Base-by-base conservation (phyloP, 2,113 vertebrate genomes). In the Tetraodon nigroviridis region DNA sequence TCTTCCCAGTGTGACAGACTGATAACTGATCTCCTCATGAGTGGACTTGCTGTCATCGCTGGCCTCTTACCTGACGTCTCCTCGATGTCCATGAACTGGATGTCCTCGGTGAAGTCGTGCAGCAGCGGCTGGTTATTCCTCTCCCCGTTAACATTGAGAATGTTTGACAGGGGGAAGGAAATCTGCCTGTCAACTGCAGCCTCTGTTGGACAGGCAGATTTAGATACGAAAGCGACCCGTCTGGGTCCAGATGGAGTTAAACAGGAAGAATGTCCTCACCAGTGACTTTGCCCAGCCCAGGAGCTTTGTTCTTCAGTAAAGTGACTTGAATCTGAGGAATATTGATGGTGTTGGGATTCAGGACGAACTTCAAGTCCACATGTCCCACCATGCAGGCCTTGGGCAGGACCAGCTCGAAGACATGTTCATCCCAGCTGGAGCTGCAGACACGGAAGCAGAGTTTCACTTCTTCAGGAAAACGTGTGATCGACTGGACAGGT, bases 321-420 rank as follows among this genome's bases (percentile, higher is more conserved):
- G 96, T 97, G 87, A 99, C 93, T 92, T 99, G 97, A 87, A 99
- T 95, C 86, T 98, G 97, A 51, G 97, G 97, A 92, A 99, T 97
- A 90, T 92, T 99, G 77, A 93, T 92, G 78, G 97, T 98, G 86
- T 93, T 98, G 78, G 94, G 92, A 69, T 96, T 98, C 85, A 99
- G 89, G 87, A 99, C 93, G 72, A 99, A 99, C 87, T 99, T 99
- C 88, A 99, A 98, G 88, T 99, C 94, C 84, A 99, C 96, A 0
- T 99, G 97, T 73, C 97, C 97, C 76, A 99, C 97, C 96, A 98
- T 98, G 90, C 96, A 99, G 64, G 96, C 95, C 88, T 99, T 99
- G 20, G 96, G 95, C 20, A 99, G 89, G 73, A 99, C 97, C 74
- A 99, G 80, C 84, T 99, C 96, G 84, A 99, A 97, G 29, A 99